These are phyloP conservation scores for Cettia cetti DNA, from an alignment of 2,113 vertebrate genomes.

Conservation along the genomic window DNA sequence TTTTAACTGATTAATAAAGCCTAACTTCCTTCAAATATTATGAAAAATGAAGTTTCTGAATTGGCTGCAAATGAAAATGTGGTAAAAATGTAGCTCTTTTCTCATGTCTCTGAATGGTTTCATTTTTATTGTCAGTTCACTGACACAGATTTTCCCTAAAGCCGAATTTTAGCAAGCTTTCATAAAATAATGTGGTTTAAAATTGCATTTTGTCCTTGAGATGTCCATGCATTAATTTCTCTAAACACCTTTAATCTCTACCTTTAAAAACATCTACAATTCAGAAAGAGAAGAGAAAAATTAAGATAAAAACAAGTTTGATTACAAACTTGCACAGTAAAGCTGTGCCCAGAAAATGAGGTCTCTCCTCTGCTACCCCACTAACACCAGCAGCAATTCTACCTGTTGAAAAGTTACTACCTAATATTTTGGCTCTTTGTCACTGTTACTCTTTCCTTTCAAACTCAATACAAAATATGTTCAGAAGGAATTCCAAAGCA, in stretches of 20 bases:
- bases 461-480: background rate
- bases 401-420: background rate
- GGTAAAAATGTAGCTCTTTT: background rate
- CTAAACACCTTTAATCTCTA: background rate
- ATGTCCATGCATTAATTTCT: background rate
- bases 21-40: background rate
- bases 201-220: background rate
- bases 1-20: background rate
- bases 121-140: background rate
- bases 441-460: background rate
- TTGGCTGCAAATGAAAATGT: background rate
- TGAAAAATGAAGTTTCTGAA: background rate
- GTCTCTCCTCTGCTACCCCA: background rate
- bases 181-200: background rate
- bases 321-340: background rate
- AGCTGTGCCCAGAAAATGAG: background rate
- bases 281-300: background rate
- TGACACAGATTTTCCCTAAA: background rate
- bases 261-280: background rate
- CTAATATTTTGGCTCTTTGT: background rate
- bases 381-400: background rate
- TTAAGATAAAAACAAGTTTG: background rate
- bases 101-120: background rate
- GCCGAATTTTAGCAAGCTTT: background rate
- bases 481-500: background rate